Evolutionary conservation across 2,113 vertebrate genomes (phyloP).

Genomic region (Apteryx mantelli): DNA sequence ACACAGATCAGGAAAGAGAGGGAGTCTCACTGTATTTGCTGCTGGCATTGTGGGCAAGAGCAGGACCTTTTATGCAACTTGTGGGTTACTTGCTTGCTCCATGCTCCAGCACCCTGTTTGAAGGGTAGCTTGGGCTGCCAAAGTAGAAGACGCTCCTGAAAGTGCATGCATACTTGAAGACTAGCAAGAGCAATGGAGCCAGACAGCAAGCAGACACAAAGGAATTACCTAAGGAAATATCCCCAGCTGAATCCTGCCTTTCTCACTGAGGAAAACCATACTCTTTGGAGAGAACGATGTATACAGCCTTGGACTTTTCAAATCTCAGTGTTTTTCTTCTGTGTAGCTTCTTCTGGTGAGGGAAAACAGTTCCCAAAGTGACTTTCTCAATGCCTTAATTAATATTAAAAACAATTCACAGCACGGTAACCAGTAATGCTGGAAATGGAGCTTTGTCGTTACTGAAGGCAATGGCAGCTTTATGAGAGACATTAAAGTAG

Average conservation of each 20-base stretch:
- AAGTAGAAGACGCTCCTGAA: neutral
- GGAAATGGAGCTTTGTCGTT: neutral
- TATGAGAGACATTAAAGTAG: neutral
- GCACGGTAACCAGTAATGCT: neutral
- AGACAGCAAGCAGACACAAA: neutral
- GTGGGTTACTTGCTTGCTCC: neutral
- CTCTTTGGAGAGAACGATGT: neutral
- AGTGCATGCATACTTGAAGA: neutral
- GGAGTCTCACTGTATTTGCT: neutral
- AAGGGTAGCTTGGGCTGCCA: neutral
- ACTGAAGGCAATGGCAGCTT: neutral
- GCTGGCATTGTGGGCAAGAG: neutral
- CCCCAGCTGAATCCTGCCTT: rapidly evolving
- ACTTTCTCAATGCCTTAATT: neutral
- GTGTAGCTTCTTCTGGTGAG: neutral
- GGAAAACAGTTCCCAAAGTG: neutral
- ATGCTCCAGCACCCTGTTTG: rapidly evolving
- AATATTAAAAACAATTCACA: neutral
- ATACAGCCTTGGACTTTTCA: neutral
- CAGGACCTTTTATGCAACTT: neutral
- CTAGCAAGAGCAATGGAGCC: neutral
- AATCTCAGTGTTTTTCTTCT: neutral
- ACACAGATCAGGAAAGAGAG: neutral
- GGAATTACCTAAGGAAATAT: neutral
- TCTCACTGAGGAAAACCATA: neutral